Percentiles rank a stretch among this genome's conserved stretches.
These are phyloP conservation scores for Cyrtorhinus lividipennis DNA, from an alignment of 1,140 invertebrate species.

Conservation along the genomic window DNA sequence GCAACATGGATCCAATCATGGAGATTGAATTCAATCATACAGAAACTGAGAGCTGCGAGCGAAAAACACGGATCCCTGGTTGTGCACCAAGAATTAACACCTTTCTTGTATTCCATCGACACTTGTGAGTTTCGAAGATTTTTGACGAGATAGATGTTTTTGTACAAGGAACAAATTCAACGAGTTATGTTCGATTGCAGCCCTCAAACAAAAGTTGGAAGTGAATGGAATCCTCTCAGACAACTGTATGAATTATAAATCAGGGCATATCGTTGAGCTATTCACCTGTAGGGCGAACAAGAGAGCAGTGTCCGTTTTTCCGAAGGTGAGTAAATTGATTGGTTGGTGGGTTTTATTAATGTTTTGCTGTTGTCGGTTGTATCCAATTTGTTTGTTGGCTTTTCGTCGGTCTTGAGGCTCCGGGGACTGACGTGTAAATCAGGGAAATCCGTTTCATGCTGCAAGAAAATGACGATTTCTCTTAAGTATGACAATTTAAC, in stretches of 20 bases:
- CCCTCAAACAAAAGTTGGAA: slow-evolving; percentile 11
- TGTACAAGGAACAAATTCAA: background rate
- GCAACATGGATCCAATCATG: slow-evolving; percentile 50
- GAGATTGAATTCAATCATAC: slow-evolving; percentile 39
- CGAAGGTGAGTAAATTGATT: slow-evolving; percentile 28
- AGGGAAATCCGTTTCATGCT: background rate
- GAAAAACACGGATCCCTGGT: slow-evolving; percentile 26
- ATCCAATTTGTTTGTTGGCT: background rate
- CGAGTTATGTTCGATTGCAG: background rate
- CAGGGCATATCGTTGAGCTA: slow-evolving; percentile 38
- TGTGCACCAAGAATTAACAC: slow-evolving; percentile 26
- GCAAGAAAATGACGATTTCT: too few relatives aligned
- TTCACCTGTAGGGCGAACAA: slow-evolving; percentile 33
- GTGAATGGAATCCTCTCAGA: slow-evolving; percentile 28
- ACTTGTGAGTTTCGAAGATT: background rate
- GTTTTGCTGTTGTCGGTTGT: too few relatives aligned
- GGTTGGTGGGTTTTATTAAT: too few relatives aligned
- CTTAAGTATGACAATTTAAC: too few relatives aligned
- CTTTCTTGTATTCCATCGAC: slow-evolving; percentile 3
- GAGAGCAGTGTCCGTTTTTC: slow-evolving; percentile 30
- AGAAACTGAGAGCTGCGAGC: slow-evolving; percentile 24
- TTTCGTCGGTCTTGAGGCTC: slow-evolving; percentile 11
- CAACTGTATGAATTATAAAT: slow-evolving; percentile 35
- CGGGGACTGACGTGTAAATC: background rate
- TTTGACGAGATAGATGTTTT: background rate